phyloP scores from a whole-genome alignment of 2,797 vertebrate genomes.

The Crenichthys baileyi region DNA sequence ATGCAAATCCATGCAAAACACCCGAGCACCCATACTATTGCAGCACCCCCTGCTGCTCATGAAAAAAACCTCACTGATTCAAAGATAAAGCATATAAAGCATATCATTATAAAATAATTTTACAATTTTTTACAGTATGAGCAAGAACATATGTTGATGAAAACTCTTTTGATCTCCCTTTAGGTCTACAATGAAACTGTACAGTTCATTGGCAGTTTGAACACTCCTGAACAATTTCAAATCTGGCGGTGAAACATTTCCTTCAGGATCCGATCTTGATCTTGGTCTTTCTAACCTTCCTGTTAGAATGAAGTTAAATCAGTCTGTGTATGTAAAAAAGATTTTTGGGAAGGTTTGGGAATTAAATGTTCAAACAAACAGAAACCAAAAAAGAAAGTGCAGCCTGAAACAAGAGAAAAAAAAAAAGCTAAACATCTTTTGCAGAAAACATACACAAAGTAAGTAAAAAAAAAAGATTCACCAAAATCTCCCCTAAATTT shows the following conservation, averaged over 20 bases:
- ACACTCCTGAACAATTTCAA: not conserved
- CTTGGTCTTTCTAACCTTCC: too few species aligned
- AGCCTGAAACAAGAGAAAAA: not conserved
- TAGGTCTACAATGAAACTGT: not conserved
- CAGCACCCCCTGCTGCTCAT: not conserved
- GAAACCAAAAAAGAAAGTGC: not conserved
- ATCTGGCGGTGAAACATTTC: too few species aligned
- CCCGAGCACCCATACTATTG: not conserved
- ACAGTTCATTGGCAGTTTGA: not conserved
- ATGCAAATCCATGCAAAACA: not conserved
- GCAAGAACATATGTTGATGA: not conserved
- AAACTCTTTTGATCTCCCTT: not conserved
- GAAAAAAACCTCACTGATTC: not conserved
- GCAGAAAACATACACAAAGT: not conserved
- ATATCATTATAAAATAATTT: not conserved
- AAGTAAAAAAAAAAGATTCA: not conserved
- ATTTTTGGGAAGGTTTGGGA: not conserved
- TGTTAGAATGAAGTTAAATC: not conserved
- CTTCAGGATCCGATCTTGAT: too few species aligned
- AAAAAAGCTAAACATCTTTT: not conserved
- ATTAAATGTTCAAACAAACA: not conserved
- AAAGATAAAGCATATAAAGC: not conserved
- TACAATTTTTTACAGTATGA: not conserved
- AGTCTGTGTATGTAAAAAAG: not conserved
- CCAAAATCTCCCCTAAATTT: not conserved